Base-by-base conservation (phyloP, 2,888 invertebrate genomes). In the Spilarctia lutea region DNA sequence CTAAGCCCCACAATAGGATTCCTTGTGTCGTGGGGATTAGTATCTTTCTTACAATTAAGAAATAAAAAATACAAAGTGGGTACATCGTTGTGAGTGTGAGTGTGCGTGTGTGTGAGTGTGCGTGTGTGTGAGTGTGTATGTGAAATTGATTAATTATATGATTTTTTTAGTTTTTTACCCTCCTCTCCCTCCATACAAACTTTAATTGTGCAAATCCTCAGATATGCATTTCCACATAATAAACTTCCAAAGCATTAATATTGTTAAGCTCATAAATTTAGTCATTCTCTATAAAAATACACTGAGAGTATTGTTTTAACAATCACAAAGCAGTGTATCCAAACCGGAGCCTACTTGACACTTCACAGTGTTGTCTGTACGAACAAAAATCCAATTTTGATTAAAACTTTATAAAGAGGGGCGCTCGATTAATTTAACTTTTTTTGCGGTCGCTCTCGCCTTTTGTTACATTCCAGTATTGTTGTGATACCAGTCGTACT, bases 381-480 rank as follows among this genome's bases (percentile, higher is more conserved):
- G 80, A 79, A 86, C 83, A 82, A 85, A 88, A 88, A 84, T 86
- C 79, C 86, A 90, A 87, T 90, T 90, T 90, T 89, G 89, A 91
- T 90, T 88, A 91, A 91, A 91, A 90, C 88, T 91, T 90, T 84
- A 82, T 84, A 87, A 87, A 83, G 85, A 85, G 83, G 86, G 83
- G 82, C 79, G 77, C 80, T 80, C 86, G 86, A 91, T 91, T 91
- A 89, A 91, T 91, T 91, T 90, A 91, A 92, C 90, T 92, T 92
- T 91, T 89, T 87, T 85, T 79, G 81, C 75, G 82, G 80, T 78
- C 27, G 72, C 75, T 75, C 56, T 68, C 75, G 76, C 75, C 75
- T 81, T 81, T 77, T 81, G 78, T 78, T 81, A 73, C 65, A 66
- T 66, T 71, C 75, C 72, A 74, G 81, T 70, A 77, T 77, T 83